Base-by-base conservation (phyloP, 2,888 invertebrate genomes). In the Eupithecia insigniata region DNA sequence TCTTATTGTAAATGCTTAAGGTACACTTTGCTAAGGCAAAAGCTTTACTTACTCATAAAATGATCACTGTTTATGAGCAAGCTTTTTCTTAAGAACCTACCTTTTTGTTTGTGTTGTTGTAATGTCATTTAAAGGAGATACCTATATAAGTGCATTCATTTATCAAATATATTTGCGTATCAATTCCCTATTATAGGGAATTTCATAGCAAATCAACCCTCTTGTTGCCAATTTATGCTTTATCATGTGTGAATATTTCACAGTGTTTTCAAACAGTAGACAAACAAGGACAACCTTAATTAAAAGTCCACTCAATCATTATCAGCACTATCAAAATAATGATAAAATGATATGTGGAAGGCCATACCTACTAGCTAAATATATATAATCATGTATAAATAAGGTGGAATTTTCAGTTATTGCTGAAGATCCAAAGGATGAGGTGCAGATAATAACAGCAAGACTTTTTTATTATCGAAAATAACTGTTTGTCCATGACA, bases 251-350 rank as follows among this genome's bases (percentile, higher is more conserved):
- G n/a, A 51, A 22, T 51, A 51, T 51, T 51, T 51, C 51, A 7
- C 14, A 28, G 16, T 30, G 18, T 16, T 30, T 8, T 60, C 30
- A 51, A 30, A 55, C 39, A n/a, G 43, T 43, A n/a, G 26, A 18
- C 22, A 55, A 71, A 36, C 61, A 67, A 14, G 10, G 22, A 55
- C 39, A 55, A 51, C 12, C 51, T 51, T 69, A 55, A 69, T 67
- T 69, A 72, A 26, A 66, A 69, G 39, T 12, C 69, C 51, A 58
- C 62, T 69, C 32, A 43, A 26, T 43, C 4, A 30, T 46, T 73
- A 73, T 69, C 67, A 73, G 39, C 36, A 66, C 43, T 69, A 69
- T 73, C 72, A 43, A 55, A 55, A n/a, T 43, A n/a, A 14, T 55
- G 62, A 69, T 69, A 69, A 64, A 51, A 22, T 22, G 3, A 55